Evolutionary conservation across 2,797 vertebrate species (phyloP), one percentile per base, ranked within the genome.

Genomic region (Pogoniulus pusillus): DNA sequence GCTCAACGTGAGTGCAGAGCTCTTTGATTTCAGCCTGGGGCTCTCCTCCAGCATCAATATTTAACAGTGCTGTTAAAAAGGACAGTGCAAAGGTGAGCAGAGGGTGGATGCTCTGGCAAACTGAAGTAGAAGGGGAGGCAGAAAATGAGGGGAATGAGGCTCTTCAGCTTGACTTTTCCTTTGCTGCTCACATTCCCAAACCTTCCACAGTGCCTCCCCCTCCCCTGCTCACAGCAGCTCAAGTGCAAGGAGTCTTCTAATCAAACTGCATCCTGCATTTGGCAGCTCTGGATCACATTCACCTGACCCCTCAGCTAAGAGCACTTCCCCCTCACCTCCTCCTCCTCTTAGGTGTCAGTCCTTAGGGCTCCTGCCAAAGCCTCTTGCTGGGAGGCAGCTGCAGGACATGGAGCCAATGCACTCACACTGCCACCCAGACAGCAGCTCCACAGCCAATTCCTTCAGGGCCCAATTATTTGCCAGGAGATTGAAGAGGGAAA

Each of bases 391-490:
- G 70, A 95, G 75, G 84, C 69, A 66, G 70, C 80, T 76, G 9
- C 43, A 35, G 75, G 73, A 68, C 87, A 53, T 70, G 12, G 64
- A 74, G 63, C 49, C 91, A 92, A 92, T 7, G 5, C 6, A 20
- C 54, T 58, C 60, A 18, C 2, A 10, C 35, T 19, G 14, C 35
- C 66, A 90, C 75, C 30, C 55, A 64, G 43, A 55, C 60, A 95
- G 62, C 85, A 81, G 30, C 68, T 8, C 20, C 41, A 30, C 45
- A 55, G 66, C 66, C 93, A 93, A 66, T 59, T 85, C 94, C 96
- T 95, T 92, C 65, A 80, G 96, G 96, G 96, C 71, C 84, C 92
- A 96, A 97, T 97, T 97, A 97, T 76, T 76, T 84, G 53, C 79
- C 92, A 89, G 80, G 66, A 45, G 92, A 86, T 20, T 76, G 91